These are phyloP conservation scores for Phania funesta DNA, from an alignment of 2,888 invertebrate species.

Conservation along the genomic window DNA sequence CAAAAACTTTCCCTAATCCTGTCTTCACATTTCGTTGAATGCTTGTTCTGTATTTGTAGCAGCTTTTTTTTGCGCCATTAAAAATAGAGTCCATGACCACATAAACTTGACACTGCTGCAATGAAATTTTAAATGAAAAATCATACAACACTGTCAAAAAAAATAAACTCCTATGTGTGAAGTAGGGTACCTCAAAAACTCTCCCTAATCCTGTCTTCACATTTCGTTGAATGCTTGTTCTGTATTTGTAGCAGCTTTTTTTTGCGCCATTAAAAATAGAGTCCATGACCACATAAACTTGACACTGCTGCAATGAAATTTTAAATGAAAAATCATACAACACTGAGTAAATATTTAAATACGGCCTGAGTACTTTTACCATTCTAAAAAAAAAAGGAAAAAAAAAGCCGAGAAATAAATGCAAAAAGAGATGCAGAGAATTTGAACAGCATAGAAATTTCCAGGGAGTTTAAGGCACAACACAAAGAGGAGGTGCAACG, in stretches of 20 bases:
- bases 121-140: conserved; percentile 65
- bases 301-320: conserved; percentile 72
- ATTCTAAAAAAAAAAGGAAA: not conserved
- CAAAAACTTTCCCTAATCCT: not conserved
- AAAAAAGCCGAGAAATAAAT: not conserved
- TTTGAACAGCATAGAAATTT: conserved; percentile 11
- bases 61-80: conserved; percentile 48
- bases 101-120: conserved; percentile 76
- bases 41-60: not conserved
- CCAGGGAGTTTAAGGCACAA: not conserved
- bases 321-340: conserved; percentile 63
- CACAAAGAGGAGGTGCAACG: not conserved
- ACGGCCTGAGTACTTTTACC: conserved; percentile 15
- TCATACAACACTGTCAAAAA: conserved; percentile 51
- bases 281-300: conserved; percentile 78
- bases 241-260: not conserved
- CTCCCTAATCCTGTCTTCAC: not conserved
- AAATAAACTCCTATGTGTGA: no score
- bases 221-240: conserved; percentile 1
- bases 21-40: not conserved
- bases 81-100: conserved; percentile 76
- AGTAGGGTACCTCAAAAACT: no score
- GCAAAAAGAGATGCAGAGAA: not conserved
- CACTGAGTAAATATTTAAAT: conserved; percentile 14
- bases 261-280: conserved; percentile 70